These are phyloP conservation scores for Motacilla tschutschensis DNA, from an alignment of 2,113 vertebrate species.

Conservation along the genomic window DNA sequence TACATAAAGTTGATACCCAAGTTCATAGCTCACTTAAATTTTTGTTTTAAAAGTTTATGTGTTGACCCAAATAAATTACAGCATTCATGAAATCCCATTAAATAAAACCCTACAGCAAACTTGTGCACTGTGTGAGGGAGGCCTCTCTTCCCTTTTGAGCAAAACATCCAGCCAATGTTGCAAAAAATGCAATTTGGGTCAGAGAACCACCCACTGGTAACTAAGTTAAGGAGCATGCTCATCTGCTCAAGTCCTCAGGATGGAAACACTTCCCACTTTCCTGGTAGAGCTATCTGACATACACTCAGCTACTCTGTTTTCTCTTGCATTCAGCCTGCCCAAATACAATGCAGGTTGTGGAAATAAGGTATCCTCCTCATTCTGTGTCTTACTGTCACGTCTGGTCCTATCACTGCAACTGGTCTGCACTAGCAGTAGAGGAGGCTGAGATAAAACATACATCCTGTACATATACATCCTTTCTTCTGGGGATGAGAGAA, in stretches of 20 bases:
- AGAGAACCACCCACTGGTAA: neutral
- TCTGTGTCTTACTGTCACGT: neutral
- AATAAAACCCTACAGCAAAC: neutral
- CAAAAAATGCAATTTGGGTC: constrained; percentile 12
- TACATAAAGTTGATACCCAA: neutral
- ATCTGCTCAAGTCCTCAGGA: neutral
- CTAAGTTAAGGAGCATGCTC: constrained; percentile 21
- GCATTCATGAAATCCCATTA: neutral
- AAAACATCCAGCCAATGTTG: neutral
- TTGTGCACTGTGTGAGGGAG: neutral
- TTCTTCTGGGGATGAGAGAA: neutral
- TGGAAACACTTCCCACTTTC: neutral
- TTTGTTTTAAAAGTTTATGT: neutral
- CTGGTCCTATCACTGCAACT: neutral
- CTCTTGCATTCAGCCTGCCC: neutral
- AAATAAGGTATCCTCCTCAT: neutral
- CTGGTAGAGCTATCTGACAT: neutral
- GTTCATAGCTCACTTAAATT: neutral
- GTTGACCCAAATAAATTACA: neutral
- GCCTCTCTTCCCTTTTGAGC: neutral
- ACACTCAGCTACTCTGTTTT: neutral
- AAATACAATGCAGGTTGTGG: neutral
- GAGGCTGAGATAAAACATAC: neutral
- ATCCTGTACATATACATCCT: neutral
- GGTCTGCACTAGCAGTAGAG: neutral